These are phyloP conservation scores for Laothoe populi DNA, from an alignment of 2,888 invertebrate species.

Conservation along the genomic window DNA sequence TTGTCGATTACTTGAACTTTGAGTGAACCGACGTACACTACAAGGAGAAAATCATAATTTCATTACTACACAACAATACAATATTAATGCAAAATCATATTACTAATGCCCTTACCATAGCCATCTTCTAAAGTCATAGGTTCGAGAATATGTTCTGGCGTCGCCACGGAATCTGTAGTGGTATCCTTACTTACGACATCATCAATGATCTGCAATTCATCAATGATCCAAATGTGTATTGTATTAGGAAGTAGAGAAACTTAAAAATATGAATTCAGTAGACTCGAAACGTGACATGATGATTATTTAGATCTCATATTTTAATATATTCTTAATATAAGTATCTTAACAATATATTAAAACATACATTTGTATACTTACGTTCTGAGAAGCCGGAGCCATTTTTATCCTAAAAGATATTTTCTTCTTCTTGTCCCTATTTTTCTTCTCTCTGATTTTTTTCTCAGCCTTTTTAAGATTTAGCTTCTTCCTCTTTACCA, in stretches of 20 bases:
- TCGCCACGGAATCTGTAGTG: conserved; percentile 18
- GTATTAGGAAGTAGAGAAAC: no score
- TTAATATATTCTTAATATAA: no score
- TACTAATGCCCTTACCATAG: conserved; percentile 57
- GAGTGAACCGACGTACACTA: conserved; percentile 84
- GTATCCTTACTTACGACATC: neutral
- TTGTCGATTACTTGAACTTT: conserved; percentile 89
- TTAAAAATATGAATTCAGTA: no score
- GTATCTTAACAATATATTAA: no score
- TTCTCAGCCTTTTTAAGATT: conserved; percentile 48
- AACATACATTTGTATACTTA: no score
- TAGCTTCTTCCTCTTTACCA: conserved; percentile 58
- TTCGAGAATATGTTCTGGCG: conserved; percentile 37
- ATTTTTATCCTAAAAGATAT: conserved; percentile 39
- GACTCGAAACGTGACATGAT: no score
- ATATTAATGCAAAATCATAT: neutral
- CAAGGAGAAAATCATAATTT: conserved; percentile 37
- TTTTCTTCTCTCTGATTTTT: conserved; percentile 41
- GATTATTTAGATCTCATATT: no score
- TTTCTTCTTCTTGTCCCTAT: conserved; percentile 45
- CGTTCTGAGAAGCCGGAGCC: conserved; percentile 5
- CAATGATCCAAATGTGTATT: no score
- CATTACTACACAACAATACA: neutral
- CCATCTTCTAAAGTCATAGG: conserved; percentile 66
- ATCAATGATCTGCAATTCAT: neutral